phyloP scores from a whole-genome alignment of 2,797 vertebrate genomes.

The Odontamblyopus lacepedii region DNA sequence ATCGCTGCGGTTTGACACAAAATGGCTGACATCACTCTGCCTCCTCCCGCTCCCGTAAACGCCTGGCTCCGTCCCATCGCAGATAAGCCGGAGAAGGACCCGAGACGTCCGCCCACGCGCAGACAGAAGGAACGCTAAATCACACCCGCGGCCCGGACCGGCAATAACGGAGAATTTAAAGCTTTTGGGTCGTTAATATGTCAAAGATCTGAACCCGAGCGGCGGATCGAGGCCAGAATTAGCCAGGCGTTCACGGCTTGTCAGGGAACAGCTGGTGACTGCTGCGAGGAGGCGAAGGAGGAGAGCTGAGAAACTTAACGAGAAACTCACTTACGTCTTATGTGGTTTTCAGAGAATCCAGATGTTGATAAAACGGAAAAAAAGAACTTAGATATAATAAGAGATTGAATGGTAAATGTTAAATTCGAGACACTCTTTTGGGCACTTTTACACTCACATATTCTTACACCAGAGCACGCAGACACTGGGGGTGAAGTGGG shows the following conservation, averaged over 20 bases:
- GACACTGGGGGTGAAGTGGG: too few species aligned
- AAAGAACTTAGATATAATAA: too few species aligned
- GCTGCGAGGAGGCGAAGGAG: not conserved
- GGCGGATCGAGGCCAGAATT: conserved; percentile 51
- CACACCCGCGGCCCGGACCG: conserved; percentile 43
- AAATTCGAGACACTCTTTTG: too few species aligned
- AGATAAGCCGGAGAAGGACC: conserved; percentile 58
- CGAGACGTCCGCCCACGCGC: conserved; percentile 49
- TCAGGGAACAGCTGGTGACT: conserved; percentile 45
- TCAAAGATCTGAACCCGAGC: conserved; percentile 46
- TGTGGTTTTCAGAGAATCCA: too few species aligned
- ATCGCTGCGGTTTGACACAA: conserved; percentile 55
- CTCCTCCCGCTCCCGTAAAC: conserved; percentile 79
- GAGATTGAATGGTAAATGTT: too few species aligned
- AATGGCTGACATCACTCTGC: conserved; percentile 77
- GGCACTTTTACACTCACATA: too few species aligned
- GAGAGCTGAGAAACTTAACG: conserved; percentile 30
- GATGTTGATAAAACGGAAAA: too few species aligned
- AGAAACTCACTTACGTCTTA: conserved; percentile 41
- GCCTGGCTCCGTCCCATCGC: conserved; percentile 67
- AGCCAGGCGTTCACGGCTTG: conserved; percentile 44
- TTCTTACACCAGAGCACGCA: too few species aligned
- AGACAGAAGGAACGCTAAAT: conserved; percentile 60
- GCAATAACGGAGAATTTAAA: conserved; percentile 74
- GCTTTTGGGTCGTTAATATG: conserved; percentile 53